Percentiles rank a stretch among this genome's conserved stretches.
Conservation (phyloP, 2,888 invertebrate species). For the Masnerella sp. region DNA sequence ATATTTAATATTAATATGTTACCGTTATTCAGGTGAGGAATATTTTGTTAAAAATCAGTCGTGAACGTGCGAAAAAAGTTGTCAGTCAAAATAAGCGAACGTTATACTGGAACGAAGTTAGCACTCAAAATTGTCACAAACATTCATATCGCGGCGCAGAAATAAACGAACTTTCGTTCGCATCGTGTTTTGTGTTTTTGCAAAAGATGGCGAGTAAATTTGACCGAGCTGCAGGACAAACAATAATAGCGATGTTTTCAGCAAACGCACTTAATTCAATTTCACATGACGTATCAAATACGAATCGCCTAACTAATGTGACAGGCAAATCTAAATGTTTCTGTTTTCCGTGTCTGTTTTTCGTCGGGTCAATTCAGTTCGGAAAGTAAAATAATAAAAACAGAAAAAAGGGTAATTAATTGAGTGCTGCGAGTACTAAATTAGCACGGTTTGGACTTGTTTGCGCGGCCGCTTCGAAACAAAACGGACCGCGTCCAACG, state of each 20-base stretch:
- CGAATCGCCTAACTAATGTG: conserved; percentile 31
- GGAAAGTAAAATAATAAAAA: conserved; percentile 21
- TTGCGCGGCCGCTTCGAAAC: conserved; percentile 40
- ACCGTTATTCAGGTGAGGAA: too few relatives aligned
- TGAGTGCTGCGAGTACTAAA: conserved; percentile 42
- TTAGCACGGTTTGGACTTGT: conserved; percentile 47
- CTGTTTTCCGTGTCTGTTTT: conserved; percentile 25
- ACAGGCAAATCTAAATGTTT: conserved; percentile 27
- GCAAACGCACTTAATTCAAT: conserved; percentile 35
- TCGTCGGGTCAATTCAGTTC: conserved; percentile 35
- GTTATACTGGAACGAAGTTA: too few relatives aligned
- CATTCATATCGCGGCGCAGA: too few relatives aligned
- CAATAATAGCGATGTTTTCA: neutral
- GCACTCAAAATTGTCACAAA: too few relatives aligned
- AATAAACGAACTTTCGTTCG: too few relatives aligned
- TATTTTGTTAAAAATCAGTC: too few relatives aligned
- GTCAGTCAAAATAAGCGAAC: too few relatives aligned
- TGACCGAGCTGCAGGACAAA: too few relatives aligned
- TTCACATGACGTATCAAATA: conserved; percentile 31
- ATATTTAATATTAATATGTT: too few relatives aligned
- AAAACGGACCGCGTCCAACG: conserved; percentile 36
- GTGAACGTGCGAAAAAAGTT: too few relatives aligned
- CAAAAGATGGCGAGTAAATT: too few relatives aligned
- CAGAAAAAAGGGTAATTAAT: conserved; percentile 41
- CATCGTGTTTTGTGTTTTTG: too few relatives aligned